Evolutionary conservation across 1,140 invertebrate species (phyloP), one percentile per base, ranked within the genome.

Genomic region (Tribolium castaneum): DNA sequence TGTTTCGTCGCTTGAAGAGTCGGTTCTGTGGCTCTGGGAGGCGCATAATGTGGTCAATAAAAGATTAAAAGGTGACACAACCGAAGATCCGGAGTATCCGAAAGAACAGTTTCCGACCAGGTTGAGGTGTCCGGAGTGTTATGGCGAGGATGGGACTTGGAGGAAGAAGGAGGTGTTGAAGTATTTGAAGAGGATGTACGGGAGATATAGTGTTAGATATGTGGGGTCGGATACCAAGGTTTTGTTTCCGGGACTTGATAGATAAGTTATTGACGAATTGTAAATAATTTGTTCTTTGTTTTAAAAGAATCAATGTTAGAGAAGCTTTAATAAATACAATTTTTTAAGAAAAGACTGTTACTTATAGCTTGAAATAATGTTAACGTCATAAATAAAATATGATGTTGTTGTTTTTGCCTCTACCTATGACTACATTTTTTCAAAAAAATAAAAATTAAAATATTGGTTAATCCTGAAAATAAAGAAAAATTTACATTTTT

Each of bases 21-120:
- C 93, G 13, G 91, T 98, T 0, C 83, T 99, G 3, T 99, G 97
- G 97, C 87, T 99, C 1, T 99, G 98, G 98, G 89, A 89, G 70
- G 94, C 96, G 1, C 98, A 99, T 84, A 99, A 99, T 87, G 92
- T 93, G 86, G 97, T 97, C 0, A 99, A 99, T 86, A 88, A 93
- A 78, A 90, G 98, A 80, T 87, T 99, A 9, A 90, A 93, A 34
- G 94, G 95, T 0, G 96, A 98, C 86, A 56, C 88, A 0, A 96
- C 95, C 6, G 97, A 99, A 87, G 98, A 99, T 89, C 97, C 97
- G 0, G 82, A 90, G 70, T 92, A 94, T 87, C 96, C 94, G 0
- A 99, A 99, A 88, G 90, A 94, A 45, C 94, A 97, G 84, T 99
- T 98, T 87, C 98, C 98, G 1, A 88, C 91, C 6, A 79, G 84